Percentiles rank a stretch among this genome's conserved stretches.
Conservation (phyloP, 2,888 invertebrate genomes). For the Portevinia maculata region DNA sequence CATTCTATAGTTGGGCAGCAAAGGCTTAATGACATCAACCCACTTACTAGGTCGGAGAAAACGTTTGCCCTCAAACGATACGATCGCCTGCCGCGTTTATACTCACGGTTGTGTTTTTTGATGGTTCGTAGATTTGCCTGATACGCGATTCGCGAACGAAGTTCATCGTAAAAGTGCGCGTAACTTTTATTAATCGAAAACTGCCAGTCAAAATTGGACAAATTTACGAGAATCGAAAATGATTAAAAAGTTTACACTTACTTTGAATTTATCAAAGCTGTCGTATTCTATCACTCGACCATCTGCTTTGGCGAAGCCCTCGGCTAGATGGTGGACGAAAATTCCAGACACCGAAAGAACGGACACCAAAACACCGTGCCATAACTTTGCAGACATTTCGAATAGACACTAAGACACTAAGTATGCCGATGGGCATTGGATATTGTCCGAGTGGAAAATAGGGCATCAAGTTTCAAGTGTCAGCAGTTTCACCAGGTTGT, state of each 20-base stretch:
- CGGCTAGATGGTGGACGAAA: not conserved
- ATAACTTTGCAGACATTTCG: constrained; percentile 31
- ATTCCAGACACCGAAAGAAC: not conserved
- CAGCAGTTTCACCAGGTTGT: constrained; percentile 49
- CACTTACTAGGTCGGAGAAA: constrained; percentile 88
- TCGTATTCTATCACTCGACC: constrained; percentile 74
- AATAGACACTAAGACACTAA: constrained; percentile 21
- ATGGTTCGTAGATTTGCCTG: constrained; percentile 87
- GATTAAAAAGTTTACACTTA: constrained; percentile 50
- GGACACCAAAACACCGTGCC: not conserved
- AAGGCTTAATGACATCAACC: too few species aligned
- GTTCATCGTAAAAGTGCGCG: constrained; percentile 78
- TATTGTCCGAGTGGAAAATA: not conserved
- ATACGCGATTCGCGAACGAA: constrained; percentile 84
- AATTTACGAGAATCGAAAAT: too few species aligned
- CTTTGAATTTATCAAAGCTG: constrained; percentile 76
- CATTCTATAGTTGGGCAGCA: not conserved
- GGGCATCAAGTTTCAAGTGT: not conserved
- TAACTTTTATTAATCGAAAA: constrained; percentile 78
- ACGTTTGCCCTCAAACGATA: constrained; percentile 88
- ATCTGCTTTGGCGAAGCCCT: constrained; percentile 54
- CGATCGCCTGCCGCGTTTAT: constrained; percentile 85
- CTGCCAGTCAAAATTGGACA: too few species aligned
- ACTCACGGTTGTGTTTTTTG: constrained; percentile 87
- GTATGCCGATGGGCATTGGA: not conserved